These are phyloP conservation scores for Theocolax elegans DNA, from an alignment of 1,140 invertebrate species.

Conservation along the genomic window DNA sequence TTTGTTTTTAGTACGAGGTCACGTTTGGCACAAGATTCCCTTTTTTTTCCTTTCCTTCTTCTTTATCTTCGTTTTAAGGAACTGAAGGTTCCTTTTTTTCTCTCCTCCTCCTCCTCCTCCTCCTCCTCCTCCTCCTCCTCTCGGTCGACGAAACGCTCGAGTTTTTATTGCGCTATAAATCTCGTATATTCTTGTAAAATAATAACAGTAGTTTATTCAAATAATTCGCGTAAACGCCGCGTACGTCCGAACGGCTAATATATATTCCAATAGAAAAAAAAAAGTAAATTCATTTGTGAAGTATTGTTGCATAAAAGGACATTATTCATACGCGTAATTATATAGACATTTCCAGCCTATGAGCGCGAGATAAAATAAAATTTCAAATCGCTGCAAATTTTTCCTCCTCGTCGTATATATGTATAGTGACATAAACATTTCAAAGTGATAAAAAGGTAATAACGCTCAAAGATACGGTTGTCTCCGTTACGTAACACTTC, in stretches of 20 bases:
- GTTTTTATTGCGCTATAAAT: constrained; percentile 15
- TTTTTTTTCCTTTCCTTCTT: not conserved
- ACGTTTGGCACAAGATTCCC: not conserved
- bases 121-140: constrained; percentile 4
- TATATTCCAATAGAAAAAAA: constrained; percentile 1
- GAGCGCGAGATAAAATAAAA: too few species aligned
- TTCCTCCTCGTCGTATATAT: too few species aligned
- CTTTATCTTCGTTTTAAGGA: not conserved
- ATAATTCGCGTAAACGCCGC: not conserved
- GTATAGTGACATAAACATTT: too few species aligned
- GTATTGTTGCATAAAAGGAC: constrained; percentile 10
- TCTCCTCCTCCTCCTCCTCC: too few species aligned
- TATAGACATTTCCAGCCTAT: too few species aligned
- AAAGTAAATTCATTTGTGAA: constrained; percentile 11
- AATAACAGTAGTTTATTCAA: constrained; percentile 15
- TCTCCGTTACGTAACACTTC: too few species aligned
- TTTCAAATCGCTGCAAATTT: too few species aligned
- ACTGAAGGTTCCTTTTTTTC: too few species aligned
- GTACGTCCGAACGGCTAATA: not conserved
- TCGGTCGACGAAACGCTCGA: constrained; percentile 1
- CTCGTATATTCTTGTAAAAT: not conserved
- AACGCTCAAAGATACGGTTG: too few species aligned
- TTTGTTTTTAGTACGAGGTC: not conserved
- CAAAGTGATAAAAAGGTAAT: too few species aligned
- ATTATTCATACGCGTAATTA: not conserved